These are phyloP conservation scores for Selenia dentaria DNA, from an alignment of 2,888 invertebrate species.

Conservation along the genomic window DNA sequence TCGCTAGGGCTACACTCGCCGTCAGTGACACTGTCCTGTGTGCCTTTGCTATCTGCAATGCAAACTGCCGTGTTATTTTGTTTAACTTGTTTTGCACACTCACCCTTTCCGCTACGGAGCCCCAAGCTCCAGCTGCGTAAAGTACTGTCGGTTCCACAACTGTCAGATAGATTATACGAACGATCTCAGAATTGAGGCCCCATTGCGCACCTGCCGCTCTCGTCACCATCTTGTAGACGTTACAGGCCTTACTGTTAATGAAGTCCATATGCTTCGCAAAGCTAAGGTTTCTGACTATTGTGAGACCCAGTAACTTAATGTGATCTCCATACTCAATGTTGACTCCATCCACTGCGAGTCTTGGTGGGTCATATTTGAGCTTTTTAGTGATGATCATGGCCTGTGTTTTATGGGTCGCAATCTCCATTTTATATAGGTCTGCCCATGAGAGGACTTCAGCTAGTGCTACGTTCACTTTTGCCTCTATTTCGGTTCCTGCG, in stretches of 20 bases:
- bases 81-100: neutral
- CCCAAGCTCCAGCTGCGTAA: neutral
- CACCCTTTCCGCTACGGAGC: neutral
- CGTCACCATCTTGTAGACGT: neutral
- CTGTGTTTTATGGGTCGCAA: neutral
- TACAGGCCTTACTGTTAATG: neutral
- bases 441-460: neutral
- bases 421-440: neutral
- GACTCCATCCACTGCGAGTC: neutral
- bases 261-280: neutral
- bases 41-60: neutral
- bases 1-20: neutral
- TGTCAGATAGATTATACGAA: neutral
- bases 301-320: neutral
- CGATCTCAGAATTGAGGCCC: neutral
- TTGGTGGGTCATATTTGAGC: neutral
- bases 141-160: neutral
- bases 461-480: neutral
- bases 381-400: neutral
- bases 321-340: neutral
- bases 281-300: neutral
- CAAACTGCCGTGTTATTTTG: neutral
- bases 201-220: neutral
- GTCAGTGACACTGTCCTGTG: neutral
- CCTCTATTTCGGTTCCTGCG: neutral